Conservation (phyloP, 2,888 invertebrate species). For the Atherix ibis region DNA sequence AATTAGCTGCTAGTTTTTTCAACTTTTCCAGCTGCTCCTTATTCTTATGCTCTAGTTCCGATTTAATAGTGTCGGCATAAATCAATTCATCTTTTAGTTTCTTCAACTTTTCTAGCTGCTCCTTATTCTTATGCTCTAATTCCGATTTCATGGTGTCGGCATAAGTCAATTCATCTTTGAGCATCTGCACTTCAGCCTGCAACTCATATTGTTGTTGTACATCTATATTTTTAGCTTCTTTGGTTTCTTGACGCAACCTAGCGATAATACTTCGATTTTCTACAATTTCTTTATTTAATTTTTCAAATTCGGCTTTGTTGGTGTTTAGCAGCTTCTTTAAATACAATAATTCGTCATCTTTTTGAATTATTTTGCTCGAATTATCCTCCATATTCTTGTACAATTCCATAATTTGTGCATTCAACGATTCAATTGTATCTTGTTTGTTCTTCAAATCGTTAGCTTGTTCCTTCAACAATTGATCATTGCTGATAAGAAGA, state of each 20-base stretch:
- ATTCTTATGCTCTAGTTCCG: constrained; percentile 41
- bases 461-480: constrained; percentile 20
- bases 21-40: constrained; percentile 58
- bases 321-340: constrained; percentile 32
- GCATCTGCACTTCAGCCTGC: constrained; percentile 12
- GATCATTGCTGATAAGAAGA: constrained; percentile 25
- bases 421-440: constrained; percentile 46
- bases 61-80: constrained; percentile 29
- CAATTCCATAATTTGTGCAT: constrained; percentile 37
- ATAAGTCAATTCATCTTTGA: too few relatives aligned
- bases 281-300: constrained; percentile 29
- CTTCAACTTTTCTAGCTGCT: constrained; percentile 23
- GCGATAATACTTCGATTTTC: constrained; percentile 23
- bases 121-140: constrained; percentile 28
- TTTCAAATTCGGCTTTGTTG: constrained; percentile 32
- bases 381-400: constrained; percentile 41
- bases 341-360: constrained; percentile 34
- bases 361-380: constrained; percentile 34
- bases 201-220: constrained; percentile 15
- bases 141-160: constrained; percentile 10
- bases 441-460: constrained; percentile 37
- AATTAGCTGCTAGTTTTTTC: constrained; percentile 58
- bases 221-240: too few relatives aligned
- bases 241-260: too few relatives aligned
- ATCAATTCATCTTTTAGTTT: constrained; percentile 20